phyloP scores from a whole-genome alignment of 2,797 vertebrate genomes.

The Echiichthys vipera region DNA sequence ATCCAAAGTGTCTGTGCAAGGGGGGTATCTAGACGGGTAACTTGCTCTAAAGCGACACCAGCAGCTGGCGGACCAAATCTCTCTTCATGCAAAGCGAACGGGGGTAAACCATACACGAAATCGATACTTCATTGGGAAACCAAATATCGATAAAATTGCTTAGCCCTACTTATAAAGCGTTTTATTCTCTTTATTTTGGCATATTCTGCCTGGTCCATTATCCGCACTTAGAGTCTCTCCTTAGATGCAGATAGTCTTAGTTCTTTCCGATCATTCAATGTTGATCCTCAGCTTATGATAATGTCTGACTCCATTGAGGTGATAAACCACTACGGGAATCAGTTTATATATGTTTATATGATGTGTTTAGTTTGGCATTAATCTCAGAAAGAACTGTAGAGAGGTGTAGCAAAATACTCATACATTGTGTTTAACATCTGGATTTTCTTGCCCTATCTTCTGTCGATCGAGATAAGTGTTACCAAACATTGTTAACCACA shows the following conservation, averaged over 20 bases:
- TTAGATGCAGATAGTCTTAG: neutral
- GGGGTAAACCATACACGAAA: too few relatives aligned
- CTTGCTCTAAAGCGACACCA: too few relatives aligned
- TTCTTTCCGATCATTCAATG: neutral
- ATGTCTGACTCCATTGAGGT: neutral
- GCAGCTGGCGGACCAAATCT: too few relatives aligned
- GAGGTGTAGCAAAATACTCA: neutral
- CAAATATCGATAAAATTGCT: too few relatives aligned
- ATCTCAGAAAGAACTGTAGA: neutral
- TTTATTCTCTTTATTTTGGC: neutral
- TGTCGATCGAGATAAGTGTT: neutral
- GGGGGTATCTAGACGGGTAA: too few relatives aligned
- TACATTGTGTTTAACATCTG: neutral
- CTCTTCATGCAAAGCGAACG: too few relatives aligned
- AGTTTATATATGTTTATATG: neutral
- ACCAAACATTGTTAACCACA: neutral
- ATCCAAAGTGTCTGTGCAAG: too few relatives aligned
- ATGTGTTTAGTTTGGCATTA: neutral
- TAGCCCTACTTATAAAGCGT: too few relatives aligned
- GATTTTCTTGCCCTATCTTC: neutral
- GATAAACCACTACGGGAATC: neutral
- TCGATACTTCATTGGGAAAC: too few relatives aligned
- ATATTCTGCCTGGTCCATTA: too few relatives aligned
- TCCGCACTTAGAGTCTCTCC: too few relatives aligned
- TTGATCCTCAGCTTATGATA: neutral